Conservation (phyloP, 2,113 vertebrate species). For the Thalassarche chlororhynchos region DNA sequence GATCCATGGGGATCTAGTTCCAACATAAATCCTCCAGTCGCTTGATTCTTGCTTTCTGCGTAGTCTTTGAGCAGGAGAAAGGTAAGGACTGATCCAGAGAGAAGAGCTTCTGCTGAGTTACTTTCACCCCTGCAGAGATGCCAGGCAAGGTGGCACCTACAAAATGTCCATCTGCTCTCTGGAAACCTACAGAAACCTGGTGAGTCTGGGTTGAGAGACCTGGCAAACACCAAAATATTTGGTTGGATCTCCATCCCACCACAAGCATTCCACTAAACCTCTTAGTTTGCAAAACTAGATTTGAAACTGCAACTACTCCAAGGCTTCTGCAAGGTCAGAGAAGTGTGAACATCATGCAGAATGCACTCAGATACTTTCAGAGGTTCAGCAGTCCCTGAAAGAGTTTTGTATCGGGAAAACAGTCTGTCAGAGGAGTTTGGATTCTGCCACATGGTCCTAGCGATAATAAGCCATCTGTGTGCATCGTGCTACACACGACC, state of each 20-base stretch:
- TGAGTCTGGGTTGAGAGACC: not conserved
- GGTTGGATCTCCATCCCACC: not conserved
- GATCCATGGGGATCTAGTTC: not conserved
- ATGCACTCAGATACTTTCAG: not conserved
- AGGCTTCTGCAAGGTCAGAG: not conserved
- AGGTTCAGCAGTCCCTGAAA: not conserved
- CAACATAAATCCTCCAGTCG: not conserved
- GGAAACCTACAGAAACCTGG: not conserved
- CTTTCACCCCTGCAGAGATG: not conserved
- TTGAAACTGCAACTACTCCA: not conserved
- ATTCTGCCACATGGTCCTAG: constrained; percentile 21
- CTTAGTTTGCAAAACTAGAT: not conserved
- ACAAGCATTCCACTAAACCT: not conserved
- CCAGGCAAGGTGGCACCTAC: not conserved
- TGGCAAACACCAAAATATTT: not conserved
- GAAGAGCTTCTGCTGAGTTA: not conserved
- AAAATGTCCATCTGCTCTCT: not conserved
- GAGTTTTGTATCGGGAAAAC: not conserved
- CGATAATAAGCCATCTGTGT: constrained; percentile 44
- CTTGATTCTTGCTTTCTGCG: not conserved
- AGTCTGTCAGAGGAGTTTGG: not conserved
- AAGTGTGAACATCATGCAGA: not conserved
- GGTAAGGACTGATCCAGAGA: not conserved
- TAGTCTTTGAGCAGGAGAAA: not conserved
- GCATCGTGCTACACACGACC: not conserved